These are phyloP conservation scores for Rhinolophus ferrumequinum DNA, from an alignment of 2,113 vertebrate species.

Conservation along the genomic window DNA sequence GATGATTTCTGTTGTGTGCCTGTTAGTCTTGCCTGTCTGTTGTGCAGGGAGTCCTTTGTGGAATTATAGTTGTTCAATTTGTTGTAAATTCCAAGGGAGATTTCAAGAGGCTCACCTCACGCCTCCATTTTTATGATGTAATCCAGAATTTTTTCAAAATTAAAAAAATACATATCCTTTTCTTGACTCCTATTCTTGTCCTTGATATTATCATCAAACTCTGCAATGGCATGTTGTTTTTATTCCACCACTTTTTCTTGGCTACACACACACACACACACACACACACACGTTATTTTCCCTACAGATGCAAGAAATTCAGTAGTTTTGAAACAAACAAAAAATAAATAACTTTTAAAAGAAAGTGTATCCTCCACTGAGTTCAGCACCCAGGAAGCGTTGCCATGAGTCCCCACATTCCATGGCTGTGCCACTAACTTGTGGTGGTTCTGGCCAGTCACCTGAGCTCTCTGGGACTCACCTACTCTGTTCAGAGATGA, in stretches of 20 bases:
- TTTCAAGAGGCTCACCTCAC: too few species aligned
- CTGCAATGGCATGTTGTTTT: background rate
- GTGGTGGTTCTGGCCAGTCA: background rate
- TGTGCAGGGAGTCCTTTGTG: too few species aligned
- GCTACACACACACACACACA: background rate
- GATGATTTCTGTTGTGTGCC: too few species aligned
- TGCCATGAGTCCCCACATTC: background rate
- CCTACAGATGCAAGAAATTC: background rate
- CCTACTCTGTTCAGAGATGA: background rate
- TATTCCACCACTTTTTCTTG: background rate
- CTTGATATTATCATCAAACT: background rate
- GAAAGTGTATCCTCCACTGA: conserved; percentile 31
- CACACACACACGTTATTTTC: background rate
- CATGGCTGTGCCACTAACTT: background rate
- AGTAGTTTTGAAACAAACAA: conserved; percentile 37
- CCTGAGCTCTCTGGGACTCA: background rate
- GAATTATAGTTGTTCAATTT: too few species aligned
- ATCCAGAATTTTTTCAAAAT: background rate
- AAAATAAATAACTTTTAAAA: conserved; percentile 47
- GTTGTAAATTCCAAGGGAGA: too few species aligned
- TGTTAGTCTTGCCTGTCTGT: too few species aligned
- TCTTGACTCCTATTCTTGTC: background rate
- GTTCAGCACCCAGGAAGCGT: conserved; percentile 10
- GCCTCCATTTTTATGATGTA: too few species aligned
- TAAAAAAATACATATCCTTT: background rate